A percentile compares a stretch with the other conserved stretches of the same genome.
phyloP scores from a whole-genome alignment of 2,888 invertebrate genomes.

The Diadegma fenestrale region DNA sequence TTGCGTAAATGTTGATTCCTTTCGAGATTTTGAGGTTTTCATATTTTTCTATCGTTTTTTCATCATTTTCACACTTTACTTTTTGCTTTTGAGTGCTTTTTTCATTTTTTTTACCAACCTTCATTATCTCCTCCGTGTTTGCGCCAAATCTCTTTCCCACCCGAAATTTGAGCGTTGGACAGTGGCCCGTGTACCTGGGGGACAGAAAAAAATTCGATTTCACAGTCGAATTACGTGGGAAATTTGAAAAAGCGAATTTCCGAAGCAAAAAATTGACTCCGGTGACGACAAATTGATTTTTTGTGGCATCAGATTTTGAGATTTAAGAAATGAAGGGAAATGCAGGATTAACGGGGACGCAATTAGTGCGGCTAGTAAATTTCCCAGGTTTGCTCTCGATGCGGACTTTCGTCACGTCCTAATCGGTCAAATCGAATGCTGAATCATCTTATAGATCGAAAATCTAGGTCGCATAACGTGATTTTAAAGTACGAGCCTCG shows the following conservation, averaged over 20 bases:
- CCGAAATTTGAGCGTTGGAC: slow-evolving; percentile 90
- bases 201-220: slow-evolving; percentile 12
- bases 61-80: not conserved
- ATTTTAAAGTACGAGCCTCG: not conserved
- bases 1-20: not conserved
- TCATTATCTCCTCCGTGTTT: slow-evolving; percentile 89
- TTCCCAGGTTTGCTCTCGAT: slow-evolving; percentile 12
- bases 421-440: slow-evolving; percentile 24
- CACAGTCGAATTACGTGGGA: not conserved
- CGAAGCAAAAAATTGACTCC: not conserved
- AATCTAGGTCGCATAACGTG: slow-evolving; percentile 37
- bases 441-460: slow-evolving; percentile 25
- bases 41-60: not conserved
- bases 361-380: not conserved
- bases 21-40: not conserved
- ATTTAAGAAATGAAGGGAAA: not conserved
- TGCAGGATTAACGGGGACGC: not conserved
- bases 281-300: not conserved
- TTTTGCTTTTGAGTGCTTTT: not conserved
- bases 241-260: not conserved
- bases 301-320: not conserved
- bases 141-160: slow-evolving; percentile 90
- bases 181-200: slow-evolving; percentile 90
- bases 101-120: slow-evolving; percentile 82
- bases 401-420: slow-evolving; percentile 29